Percentiles rank a stretch among this genome's conserved stretches.
These are phyloP conservation scores for Psittacula cyanocephala DNA, from an alignment of 2,113 vertebrate genomes.

Conservation along the genomic window DNA sequence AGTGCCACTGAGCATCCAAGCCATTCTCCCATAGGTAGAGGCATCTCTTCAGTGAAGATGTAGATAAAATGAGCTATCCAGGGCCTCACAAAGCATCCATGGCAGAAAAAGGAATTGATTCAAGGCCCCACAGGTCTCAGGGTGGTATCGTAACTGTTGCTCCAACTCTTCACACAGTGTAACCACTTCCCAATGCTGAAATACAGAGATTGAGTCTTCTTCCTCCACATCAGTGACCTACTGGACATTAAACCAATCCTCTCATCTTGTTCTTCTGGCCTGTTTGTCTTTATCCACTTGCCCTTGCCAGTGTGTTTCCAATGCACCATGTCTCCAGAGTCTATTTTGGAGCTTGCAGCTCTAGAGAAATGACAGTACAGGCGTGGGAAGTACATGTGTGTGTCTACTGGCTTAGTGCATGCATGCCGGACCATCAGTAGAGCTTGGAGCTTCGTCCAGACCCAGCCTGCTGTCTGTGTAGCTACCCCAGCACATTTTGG, in stretches of 20 bases:
- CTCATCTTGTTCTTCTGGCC: neutral
- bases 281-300: neutral
- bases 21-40: neutral
- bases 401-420: accelerated
- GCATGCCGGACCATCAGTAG: accelerated
- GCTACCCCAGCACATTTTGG: neutral
- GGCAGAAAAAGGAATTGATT: neutral
- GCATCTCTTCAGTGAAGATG: neutral
- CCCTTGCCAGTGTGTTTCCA: neutral
- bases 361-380: neutral
- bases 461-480: neutral
- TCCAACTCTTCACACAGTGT: neutral
- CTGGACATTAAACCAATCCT: neutral
- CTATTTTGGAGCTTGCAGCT: neutral
- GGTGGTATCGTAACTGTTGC: neutral
- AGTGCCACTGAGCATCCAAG: neutral
- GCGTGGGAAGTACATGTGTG: accelerated
- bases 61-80: neutral
- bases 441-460: neutral
- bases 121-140: neutral
- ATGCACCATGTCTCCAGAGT: neutral
- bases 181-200: neutral
- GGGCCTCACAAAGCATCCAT: neutral
- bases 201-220: neutral
- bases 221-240: neutral